Conservation (phyloP, 2,113 vertebrate species). For the Electrona antarctica region DNA sequence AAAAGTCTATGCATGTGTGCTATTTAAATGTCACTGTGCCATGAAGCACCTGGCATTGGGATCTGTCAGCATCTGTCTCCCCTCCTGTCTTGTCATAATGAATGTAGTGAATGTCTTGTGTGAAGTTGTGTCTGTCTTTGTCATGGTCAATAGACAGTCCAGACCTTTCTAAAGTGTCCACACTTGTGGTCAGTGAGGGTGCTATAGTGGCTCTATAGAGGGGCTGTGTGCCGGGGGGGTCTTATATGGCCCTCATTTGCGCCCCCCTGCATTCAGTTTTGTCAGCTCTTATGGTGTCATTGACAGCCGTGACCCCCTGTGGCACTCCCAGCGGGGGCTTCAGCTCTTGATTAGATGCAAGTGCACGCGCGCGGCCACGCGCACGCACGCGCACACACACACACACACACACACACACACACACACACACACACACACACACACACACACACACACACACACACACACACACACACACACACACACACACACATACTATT, state of each 20-base stretch:
- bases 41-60: constrained; percentile 17
- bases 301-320: constrained; percentile 59
- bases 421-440: constrained; percentile 26
- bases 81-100: constrained; percentile 5
- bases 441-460: constrained; percentile 3
- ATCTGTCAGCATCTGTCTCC: neutral
- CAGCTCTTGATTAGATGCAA: constrained; percentile 30
- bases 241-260: constrained; percentile 46
- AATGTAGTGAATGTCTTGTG: constrained; percentile 32
- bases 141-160: constrained; percentile 32
- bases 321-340: constrained; percentile 44
- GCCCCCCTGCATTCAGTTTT: constrained; percentile 40
- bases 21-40: neutral
- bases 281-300: constrained; percentile 50
- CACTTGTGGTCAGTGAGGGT: neutral
- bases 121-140: constrained; percentile 29
- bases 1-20: too few species aligned
- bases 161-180: constrained; percentile 28
- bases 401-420: constrained; percentile 10
- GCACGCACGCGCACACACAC: constrained; percentile 5
- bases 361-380: neutral
- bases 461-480: neutral
- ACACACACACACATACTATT: neutral
- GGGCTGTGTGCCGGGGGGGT: constrained; percentile 27
- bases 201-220: constrained; percentile 38